A percentile compares a stretch with the other conserved stretches of the same genome.
Conservation (phyloP, 2,797 vertebrate species). For the Mionectes olivaceus region DNA sequence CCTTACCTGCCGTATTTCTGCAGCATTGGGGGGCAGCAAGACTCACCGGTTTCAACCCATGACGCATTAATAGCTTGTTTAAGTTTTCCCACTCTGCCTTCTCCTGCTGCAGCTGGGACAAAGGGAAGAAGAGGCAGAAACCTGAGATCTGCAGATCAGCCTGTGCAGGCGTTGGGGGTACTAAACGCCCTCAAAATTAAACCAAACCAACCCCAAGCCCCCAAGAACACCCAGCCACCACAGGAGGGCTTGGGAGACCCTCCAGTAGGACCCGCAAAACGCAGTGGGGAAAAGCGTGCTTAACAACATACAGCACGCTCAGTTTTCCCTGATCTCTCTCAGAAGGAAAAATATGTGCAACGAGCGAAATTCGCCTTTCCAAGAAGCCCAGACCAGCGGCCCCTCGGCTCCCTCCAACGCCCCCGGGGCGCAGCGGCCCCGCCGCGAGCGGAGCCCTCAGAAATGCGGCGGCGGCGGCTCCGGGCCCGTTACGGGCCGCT, state of each 20-base stretch:
- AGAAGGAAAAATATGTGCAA: rapidly evolving
- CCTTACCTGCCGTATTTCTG: constrained; percentile 80
- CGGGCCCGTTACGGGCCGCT: rapidly evolving
- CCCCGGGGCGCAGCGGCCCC: background rate
- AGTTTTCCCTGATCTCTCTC: rapidly evolving
- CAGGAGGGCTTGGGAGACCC: background rate
- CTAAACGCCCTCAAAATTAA: background rate
- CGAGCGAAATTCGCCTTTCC: too few relatives aligned
- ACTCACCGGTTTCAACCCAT: constrained; percentile 84
- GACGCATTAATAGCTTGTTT: constrained; percentile 81
- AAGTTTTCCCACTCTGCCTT: constrained; percentile 86
- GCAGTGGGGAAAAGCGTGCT: rapidly evolving
- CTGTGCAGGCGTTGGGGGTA: background rate
- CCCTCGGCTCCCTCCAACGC: background rate
- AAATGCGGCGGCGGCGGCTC: background rate
- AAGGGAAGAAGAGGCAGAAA: background rate
- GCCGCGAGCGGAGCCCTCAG: background rate
- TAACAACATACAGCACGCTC: rapidly evolving
- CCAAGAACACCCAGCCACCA: background rate
- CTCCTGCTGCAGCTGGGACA: constrained; percentile 77
- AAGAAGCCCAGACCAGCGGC: background rate
- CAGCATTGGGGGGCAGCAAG: constrained; percentile 77
- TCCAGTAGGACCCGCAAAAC: background rate
- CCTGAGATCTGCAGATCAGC: background rate
- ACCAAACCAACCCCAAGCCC: background rate